phyloP scores from a whole-genome alignment of 2,797 vertebrate species.

The Bradypus variegatus region DNA sequence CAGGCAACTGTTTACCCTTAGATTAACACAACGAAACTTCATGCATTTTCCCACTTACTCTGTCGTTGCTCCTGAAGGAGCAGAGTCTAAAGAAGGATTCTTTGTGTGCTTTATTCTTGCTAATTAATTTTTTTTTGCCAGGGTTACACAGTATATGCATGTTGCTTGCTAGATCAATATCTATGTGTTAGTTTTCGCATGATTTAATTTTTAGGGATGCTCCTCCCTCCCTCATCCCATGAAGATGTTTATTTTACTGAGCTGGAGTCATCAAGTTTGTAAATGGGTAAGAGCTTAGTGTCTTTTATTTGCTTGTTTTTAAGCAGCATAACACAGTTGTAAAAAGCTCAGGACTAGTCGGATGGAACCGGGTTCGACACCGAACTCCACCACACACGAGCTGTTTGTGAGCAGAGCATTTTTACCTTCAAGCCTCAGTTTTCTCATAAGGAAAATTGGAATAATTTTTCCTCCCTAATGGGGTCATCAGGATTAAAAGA shows the following conservation, averaged over 20 bases:
- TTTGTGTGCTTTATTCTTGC: constrained; percentile 30
- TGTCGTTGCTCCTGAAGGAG: neutral
- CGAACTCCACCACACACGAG: neutral
- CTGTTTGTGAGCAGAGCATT: neutral
- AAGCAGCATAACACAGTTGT: neutral
- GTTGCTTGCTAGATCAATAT: constrained; percentile 25
- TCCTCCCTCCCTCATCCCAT: neutral
- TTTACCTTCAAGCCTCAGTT: neutral
- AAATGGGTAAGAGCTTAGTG: neutral
- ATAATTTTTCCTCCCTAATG: neutral
- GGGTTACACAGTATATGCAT: neutral
- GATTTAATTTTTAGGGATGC: constrained; percentile 33
- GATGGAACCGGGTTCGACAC: neutral
- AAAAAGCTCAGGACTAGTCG: neutral
- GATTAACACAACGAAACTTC: constrained; percentile 38
- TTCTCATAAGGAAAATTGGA: neutral
- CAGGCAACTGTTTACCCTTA: constrained; percentile 50
- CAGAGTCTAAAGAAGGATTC: neutral
- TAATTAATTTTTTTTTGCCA: constrained; percentile 18
- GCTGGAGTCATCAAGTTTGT: constrained; percentile 14
- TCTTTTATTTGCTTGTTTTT: neutral
- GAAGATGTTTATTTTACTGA: neutral
- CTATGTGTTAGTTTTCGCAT: constrained; percentile 29
- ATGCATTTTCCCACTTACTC: neutral
- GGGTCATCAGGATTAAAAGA: neutral